Conservation (phyloP, 92 coral and sea anemone genomes). For the Paramuricea clavata region DNA sequence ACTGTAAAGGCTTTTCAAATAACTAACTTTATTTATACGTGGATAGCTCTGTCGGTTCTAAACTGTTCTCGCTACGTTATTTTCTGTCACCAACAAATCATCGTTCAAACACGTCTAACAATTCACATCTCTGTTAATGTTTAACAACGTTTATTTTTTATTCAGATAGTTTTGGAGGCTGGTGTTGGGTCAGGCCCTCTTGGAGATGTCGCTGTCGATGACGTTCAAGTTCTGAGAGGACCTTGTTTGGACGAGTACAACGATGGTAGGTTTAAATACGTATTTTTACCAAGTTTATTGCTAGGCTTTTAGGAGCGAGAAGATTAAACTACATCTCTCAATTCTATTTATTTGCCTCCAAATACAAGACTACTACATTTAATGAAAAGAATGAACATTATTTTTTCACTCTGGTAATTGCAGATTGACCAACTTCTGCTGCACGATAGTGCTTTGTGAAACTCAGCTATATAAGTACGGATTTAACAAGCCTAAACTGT, state of each 20-base stretch:
- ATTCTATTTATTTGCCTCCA: too few relatives aligned
- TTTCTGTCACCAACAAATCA: too few relatives aligned
- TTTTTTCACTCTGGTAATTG: background rate
- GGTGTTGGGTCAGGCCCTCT: constrained; percentile 33
- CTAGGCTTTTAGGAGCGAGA: too few relatives aligned
- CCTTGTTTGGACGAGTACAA: constrained; percentile 35
- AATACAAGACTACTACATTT: too few relatives aligned
- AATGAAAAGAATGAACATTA: too few relatives aligned
- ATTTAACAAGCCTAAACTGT: background rate
- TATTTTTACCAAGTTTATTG: background rate
- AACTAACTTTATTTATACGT: too few relatives aligned
- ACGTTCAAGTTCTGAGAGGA: constrained; percentile 27
- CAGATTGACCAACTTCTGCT: background rate
- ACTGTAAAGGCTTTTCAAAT: background rate
- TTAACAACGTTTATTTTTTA: too few relatives aligned
- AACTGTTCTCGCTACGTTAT: background rate
- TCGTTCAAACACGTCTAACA: too few relatives aligned
- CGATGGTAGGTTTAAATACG: background rate
- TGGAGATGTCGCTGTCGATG: constrained; percentile 70
- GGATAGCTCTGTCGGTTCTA: background rate
- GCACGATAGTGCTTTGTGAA: background rate
- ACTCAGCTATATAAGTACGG: too few relatives aligned
- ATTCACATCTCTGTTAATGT: too few relatives aligned
- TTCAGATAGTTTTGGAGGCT: constrained; percentile 63
- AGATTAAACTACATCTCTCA: too few relatives aligned